A percentile compares a stretch with the other conserved stretches of the same genome.
phyloP scores from a whole-genome alignment of 2,888 invertebrate species.

The Drosophila greeni region DNA sequence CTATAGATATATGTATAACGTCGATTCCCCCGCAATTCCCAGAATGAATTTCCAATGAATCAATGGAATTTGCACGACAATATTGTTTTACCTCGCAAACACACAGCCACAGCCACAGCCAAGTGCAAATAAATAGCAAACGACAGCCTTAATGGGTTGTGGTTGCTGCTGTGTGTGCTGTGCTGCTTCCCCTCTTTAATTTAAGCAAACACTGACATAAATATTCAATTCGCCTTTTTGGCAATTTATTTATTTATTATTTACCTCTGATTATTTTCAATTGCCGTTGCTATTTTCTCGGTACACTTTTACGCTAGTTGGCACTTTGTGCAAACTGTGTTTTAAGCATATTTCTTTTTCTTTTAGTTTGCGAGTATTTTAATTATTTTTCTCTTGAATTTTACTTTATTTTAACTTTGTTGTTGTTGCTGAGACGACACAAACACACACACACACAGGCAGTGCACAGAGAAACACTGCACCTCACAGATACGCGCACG shows the following conservation, averaged over 20 bases:
- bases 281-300: conserved; percentile 53
- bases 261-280: conserved; percentile 19
- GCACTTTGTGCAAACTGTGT: conserved; percentile 65
- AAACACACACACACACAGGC: conserved; percentile 14
- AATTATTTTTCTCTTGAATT: conserved; percentile 18
- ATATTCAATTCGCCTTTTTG: conserved; percentile 2
- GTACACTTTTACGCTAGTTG: conserved; percentile 53
- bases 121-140: conserved; percentile 25
- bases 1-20: neutral
- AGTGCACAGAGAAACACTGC: conserved; percentile 2
- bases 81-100: conserved; percentile 9
- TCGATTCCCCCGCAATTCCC: conserved; percentile 4
- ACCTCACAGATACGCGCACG: conserved; percentile 16
- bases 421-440: conserved; percentile 15
- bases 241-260: conserved; percentile 17
- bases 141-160: conserved; percentile 17
- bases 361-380: conserved; percentile 48
- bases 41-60: conserved; percentile 28
- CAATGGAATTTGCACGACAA: conserved; percentile 30
- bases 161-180: neutral
- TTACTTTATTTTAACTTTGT: conserved; percentile 22
- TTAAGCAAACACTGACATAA: conserved; percentile 31
- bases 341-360: conserved; percentile 54
- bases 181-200: conserved; percentile 6
- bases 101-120: conserved; percentile 2